These are phyloP conservation scores for Amiota communis DNA, from an alignment of 2,888 invertebrate species.

Conservation along the genomic window DNA sequence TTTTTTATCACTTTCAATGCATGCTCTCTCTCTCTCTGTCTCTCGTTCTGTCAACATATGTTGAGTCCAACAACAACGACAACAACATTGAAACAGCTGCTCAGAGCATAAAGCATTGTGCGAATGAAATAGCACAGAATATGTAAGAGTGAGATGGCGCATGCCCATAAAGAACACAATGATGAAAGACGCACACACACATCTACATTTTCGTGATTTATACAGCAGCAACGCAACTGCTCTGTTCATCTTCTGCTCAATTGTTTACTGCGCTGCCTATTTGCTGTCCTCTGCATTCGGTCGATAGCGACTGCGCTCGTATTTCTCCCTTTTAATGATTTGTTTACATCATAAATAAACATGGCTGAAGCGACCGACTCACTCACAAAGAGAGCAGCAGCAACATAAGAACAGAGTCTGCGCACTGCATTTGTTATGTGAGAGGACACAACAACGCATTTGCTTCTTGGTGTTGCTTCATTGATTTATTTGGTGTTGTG, in stretches of 20 bases:
- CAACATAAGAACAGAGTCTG: slow-evolving; percentile 47
- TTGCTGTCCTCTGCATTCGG: slow-evolving; percentile 45
- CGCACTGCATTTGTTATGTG: slow-evolving; percentile 46
- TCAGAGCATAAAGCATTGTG: slow-evolving; percentile 71
- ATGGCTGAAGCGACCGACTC: slow-evolving; percentile 60
- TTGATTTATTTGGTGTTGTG: slow-evolving; percentile 32
- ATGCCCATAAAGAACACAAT: slow-evolving; percentile 46
- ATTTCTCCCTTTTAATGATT: slow-evolving; percentile 70
- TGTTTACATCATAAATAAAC: slow-evolving; percentile 72
- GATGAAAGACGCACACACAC: slow-evolving; percentile 30
- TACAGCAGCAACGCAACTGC: slow-evolving; percentile 42
- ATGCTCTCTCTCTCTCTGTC: slow-evolving; percentile 40
- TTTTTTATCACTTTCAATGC: background rate
- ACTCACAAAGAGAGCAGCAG: slow-evolving; percentile 31
- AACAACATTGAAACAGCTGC: slow-evolving; percentile 42
- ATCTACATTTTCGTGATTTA: slow-evolving; percentile 46
- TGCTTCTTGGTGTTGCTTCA: slow-evolving; percentile 15
- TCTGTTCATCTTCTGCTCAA: slow-evolving; percentile 20
- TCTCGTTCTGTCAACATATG: slow-evolving; percentile 58
- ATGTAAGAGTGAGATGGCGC: slow-evolving; percentile 41
- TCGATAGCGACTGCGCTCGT: slow-evolving; percentile 61
- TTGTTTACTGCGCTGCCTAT: slow-evolving; percentile 30
- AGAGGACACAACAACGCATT: slow-evolving; percentile 43
- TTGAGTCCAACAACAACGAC: slow-evolving; percentile 40
- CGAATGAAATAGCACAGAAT: slow-evolving; percentile 50